Base-by-base conservation (phyloP, 2,888 invertebrate species). In the Onchidella celtica region DNA sequence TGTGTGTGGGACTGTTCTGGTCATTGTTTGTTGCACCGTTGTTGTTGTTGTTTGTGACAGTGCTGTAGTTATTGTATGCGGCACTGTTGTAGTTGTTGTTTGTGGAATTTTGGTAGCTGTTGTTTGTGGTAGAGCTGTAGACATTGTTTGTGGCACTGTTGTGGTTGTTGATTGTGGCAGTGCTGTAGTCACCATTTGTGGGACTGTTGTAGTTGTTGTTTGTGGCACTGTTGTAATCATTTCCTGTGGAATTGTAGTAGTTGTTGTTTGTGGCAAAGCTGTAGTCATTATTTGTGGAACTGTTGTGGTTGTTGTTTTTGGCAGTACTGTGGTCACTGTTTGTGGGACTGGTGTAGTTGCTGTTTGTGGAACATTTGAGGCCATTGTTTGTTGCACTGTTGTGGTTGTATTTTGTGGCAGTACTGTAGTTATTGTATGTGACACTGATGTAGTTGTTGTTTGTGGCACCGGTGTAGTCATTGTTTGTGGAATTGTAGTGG, bases 371-470 rank as follows among this genome's bases (percentile, higher is more conserved):
- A 17, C 17, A 11, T 6, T 17, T 27, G 69, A 9, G 2, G 69
- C 21, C 9, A 38, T n/a, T 4, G 69, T 38, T 69, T 36, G 11
- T 69, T 36, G 27, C 21, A 27, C 34, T 69, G 70, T 24, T 70
- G 70, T 24, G 40, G 70, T 11, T 70, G 70, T 11, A 29, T 40
- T 24, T 70, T 40, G 11, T 40, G 70, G 24, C 32, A 47, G 32
- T 70, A 32, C 40, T 70, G 70, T 24, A 14, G 70, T 17, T 70
- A 47, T 11, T 70, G 65, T 3, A 24, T 14, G 6, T 75, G 75
- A 34, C 27, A 63, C 11, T 75, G 75, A n/a, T 75, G 75, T 38
- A 24, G 63, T 63, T 75, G 75, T 32, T 63, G 75, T 32, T n/a
- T n/a, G n/a, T n/a, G n/a, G n/a, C n/a, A n/a, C n/a, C 40, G 75